A percentile compares a stretch with the other conserved stretches of the same genome.
phyloP scores from a whole-genome alignment of 2,888 invertebrate species.

The Hymenopus coronatus region DNA sequence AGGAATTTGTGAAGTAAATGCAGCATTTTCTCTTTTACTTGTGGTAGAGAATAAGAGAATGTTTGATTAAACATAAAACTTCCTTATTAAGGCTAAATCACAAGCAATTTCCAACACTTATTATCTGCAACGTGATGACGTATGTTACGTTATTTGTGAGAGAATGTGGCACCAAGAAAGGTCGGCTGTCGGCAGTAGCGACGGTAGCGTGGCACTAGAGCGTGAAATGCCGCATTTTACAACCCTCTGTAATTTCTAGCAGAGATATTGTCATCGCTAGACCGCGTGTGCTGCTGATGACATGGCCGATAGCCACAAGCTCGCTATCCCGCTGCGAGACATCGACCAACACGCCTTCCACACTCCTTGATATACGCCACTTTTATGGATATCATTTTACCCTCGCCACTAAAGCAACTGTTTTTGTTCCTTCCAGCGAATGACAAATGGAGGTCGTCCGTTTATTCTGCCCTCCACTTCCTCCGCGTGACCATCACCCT shows the following conservation, averaged over 20 bases:
- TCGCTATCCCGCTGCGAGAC: background rate
- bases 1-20: no score
- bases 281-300: background rate
- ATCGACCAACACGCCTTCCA: background rate
- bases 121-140: no score
- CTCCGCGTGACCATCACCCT: background rate
- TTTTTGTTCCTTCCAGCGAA: background rate
- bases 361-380: background rate
- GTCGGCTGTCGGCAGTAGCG: background rate
- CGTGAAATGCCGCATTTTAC: constrained; percentile 1
- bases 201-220: background rate
- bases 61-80: no score
- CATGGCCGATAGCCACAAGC: background rate
- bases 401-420: background rate
- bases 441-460: background rate
- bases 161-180: no score
- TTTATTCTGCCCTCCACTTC: background rate
- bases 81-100: no score
- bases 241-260: background rate
- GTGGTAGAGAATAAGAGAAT: no score
- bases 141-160: no score
- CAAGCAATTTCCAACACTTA: no score
- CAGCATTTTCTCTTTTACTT: no score
- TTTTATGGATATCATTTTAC: background rate
- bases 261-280: constrained; percentile 7